phyloP scores from a whole-genome alignment of 2,113 vertebrate genomes.

The Tamias sibiricus region DNA sequence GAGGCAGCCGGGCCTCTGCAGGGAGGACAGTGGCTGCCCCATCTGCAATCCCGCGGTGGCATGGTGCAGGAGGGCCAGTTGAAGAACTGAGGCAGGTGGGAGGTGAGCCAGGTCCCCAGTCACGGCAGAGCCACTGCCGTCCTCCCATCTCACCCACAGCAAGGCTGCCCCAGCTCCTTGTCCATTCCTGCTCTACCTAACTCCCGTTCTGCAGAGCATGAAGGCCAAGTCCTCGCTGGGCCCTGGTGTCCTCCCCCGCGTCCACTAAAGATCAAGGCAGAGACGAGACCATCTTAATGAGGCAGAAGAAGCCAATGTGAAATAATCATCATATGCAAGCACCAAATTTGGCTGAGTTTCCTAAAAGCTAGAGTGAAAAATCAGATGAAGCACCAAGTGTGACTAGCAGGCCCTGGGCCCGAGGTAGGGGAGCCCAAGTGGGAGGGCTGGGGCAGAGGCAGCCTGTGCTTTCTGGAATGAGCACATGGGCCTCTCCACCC shows the following conservation, averaged over 20 bases:
- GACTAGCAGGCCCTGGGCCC: background rate
- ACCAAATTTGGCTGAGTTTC: background rate
- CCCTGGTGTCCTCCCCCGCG: accelerated
- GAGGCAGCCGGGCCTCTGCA: background rate
- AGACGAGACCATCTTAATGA: background rate
- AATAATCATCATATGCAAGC: too few relatives aligned
- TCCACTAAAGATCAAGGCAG: background rate
- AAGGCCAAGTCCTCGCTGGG: background rate
- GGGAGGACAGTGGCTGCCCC: background rate
- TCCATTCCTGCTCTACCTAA: background rate
- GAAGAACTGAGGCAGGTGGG: background rate
- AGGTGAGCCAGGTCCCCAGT: background rate
- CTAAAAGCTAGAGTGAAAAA: background rate
- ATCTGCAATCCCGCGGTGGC: background rate
- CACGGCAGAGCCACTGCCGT: accelerated
- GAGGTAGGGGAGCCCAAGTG: background rate
- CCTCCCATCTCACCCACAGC: background rate
- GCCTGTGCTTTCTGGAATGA: accelerated
- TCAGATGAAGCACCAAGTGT: background rate
- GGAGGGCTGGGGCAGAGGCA: background rate
- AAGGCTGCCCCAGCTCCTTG: background rate
- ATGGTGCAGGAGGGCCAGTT: too few relatives aligned
- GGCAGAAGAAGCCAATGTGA: background rate
- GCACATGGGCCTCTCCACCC: background rate
- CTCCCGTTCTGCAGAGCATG: background rate